Evolutionary conservation across 2,888 invertebrate species (phyloP).

Genomic region (Osmoderma eremita): DNA sequence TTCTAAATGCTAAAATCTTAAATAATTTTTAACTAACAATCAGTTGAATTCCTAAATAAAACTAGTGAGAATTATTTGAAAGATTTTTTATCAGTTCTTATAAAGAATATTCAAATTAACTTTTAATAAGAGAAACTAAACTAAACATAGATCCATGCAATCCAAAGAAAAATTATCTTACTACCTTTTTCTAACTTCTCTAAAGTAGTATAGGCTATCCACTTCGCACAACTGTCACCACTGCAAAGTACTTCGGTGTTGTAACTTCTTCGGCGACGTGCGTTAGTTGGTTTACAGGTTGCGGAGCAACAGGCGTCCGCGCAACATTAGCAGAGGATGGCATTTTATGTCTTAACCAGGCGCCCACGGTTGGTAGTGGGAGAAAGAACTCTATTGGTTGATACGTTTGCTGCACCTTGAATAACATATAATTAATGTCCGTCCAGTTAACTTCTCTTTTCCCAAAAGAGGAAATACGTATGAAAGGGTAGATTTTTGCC

Average conservation of each 20-base stretch:
- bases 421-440: constrained; percentile 23
- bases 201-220: neutral
- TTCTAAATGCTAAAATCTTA: too few relatives aligned
- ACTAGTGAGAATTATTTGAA: too few relatives aligned
- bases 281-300: constrained; percentile 39
- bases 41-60: too few relatives aligned
- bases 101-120: too few relatives aligned
- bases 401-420: constrained; percentile 23
- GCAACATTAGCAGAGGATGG: constrained; percentile 30
- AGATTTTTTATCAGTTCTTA: too few relatives aligned
- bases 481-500: neutral
- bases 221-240: constrained; percentile 29
- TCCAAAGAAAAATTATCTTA: too few relatives aligned
- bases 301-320: constrained; percentile 42
- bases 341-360: constrained; percentile 46
- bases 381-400: constrained; percentile 40
- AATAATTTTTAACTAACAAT: too few relatives aligned
- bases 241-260: constrained; percentile 1
- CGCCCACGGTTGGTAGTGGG: constrained; percentile 45
- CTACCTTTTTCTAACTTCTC: constrained; percentile 3
- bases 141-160: too few relatives aligned
- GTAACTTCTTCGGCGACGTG: constrained; percentile 24
- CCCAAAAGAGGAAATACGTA: neutral
- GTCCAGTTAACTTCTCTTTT: neutral
- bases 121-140: too few relatives aligned